Conservation (phyloP, 2,888 invertebrate species). For the Lydus trimaculatus region DNA sequence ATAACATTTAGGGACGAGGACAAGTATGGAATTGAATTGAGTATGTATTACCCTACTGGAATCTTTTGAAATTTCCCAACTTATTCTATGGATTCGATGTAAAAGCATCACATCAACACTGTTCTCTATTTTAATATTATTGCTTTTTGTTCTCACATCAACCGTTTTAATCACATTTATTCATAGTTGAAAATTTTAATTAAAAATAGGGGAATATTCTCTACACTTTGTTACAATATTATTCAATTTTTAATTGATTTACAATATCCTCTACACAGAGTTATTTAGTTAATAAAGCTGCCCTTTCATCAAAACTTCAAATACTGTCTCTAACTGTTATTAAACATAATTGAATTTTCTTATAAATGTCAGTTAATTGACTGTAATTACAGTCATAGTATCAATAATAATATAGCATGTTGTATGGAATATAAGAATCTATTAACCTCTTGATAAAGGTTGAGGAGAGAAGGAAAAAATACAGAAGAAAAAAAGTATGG, state of each 20-base stretch:
- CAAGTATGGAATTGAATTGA: too few species aligned
- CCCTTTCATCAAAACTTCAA: constrained; percentile 1
- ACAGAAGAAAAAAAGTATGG: background rate
- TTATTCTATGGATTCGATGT: too few species aligned
- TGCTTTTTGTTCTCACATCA: background rate
- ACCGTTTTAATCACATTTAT: background rate
- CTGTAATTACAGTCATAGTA: background rate
- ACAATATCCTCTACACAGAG: background rate
- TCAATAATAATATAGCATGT: background rate
- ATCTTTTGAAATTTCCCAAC: too few species aligned
- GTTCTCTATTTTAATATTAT: background rate
- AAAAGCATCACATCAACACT: background rate
- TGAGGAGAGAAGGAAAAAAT: background rate
- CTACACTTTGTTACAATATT: background rate
- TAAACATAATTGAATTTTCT: constrained; percentile 5
- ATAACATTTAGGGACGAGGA: too few species aligned
- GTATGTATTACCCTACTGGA: too few species aligned
- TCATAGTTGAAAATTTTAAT: background rate
- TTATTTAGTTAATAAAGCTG: background rate
- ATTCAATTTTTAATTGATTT: constrained; percentile 1
- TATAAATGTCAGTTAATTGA: background rate
- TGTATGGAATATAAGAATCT: too few species aligned
- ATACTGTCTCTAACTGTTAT: constrained; percentile 5
- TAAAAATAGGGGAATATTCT: background rate
- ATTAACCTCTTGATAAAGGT: too few species aligned